These are phyloP conservation scores for Apogon hyalosoma DNA, from an alignment of 2,797 vertebrate genomes.

Conservation along the genomic window DNA sequence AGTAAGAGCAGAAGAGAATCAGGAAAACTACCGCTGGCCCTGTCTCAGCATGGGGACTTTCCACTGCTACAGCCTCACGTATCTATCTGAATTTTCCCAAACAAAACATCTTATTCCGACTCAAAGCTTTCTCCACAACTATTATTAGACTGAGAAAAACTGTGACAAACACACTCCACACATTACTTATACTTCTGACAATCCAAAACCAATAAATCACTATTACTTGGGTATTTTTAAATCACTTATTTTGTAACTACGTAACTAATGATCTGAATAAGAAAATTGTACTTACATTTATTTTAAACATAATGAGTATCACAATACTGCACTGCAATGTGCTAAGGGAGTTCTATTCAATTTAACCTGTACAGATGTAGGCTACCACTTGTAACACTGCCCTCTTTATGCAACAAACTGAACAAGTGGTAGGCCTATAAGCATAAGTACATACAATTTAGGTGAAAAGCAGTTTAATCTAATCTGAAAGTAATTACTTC, in stretches of 20 bases:
- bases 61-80: slow-evolving; percentile 83
- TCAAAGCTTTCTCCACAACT: slow-evolving; percentile 30
- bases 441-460: slow-evolving; percentile 19
- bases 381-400: too few relatives aligned
- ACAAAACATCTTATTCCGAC: slow-evolving; percentile 49
- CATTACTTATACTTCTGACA: not conserved
- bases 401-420: not conserved
- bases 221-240: not conserved
- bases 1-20: slow-evolving; percentile 66
- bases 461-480: slow-evolving; percentile 20
- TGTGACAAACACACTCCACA: not conserved
- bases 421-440: not conserved
- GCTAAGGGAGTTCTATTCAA: too few relatives aligned
- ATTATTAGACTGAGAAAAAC: slow-evolving; percentile 4
- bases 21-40: slow-evolving; percentile 92
- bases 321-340: too few relatives aligned
- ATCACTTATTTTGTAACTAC: not conserved
- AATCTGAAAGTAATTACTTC: slow-evolving; percentile 14
- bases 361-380: too few relatives aligned
- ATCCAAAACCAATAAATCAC: not conserved
- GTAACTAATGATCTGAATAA: not conserved
- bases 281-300: too few relatives aligned
- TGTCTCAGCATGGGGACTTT: slow-evolving; percentile 91
- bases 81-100: slow-evolving; percentile 66
- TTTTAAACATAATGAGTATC: not conserved